These are phyloP conservation scores for Cosmorhoe ocellata DNA, from an alignment of 2,888 invertebrate genomes.

Conservation along the genomic window DNA sequence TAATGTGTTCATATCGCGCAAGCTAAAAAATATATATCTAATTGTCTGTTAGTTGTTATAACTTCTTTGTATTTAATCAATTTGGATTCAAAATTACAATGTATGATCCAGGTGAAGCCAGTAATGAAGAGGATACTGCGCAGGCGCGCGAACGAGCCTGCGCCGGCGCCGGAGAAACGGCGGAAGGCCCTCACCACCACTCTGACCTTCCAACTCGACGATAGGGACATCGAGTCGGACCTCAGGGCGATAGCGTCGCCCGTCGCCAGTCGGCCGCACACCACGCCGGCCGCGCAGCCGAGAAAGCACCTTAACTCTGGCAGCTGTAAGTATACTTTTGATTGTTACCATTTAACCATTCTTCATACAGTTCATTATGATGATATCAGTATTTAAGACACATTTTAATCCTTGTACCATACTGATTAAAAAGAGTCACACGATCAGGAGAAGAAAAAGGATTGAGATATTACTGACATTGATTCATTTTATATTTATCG, in stretches of 20 bases:
- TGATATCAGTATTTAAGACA: too few relatives aligned
- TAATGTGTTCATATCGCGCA: too few relatives aligned
- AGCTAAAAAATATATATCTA: too few relatives aligned
- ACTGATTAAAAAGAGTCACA: too few relatives aligned
- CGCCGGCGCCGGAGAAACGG: slow-evolving; percentile 93
- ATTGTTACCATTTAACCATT: slow-evolving; percentile 16
- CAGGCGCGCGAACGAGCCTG: slow-evolving; percentile 95
- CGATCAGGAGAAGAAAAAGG: too few relatives aligned
- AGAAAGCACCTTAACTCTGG: slow-evolving; percentile 65
- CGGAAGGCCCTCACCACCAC: slow-evolving; percentile 92
- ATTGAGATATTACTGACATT: too few relatives aligned
- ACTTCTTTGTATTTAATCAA: too few relatives aligned
- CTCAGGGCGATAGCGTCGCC: slow-evolving; percentile 88
- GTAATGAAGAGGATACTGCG: slow-evolving; percentile 97
- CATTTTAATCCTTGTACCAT: too few relatives aligned
- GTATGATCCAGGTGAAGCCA: slow-evolving; percentile 87
- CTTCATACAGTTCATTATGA: too few relatives aligned
- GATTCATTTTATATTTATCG: too few relatives aligned
- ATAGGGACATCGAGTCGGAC: slow-evolving; percentile 94
- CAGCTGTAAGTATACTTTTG: slow-evolving; percentile 55
- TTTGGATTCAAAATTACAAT: too few relatives aligned
- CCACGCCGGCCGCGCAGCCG: slow-evolving; percentile 59
- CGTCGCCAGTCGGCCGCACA: slow-evolving; percentile 41
- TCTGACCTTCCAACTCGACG: slow-evolving; percentile 93
- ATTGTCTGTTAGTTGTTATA: too few relatives aligned